Evolutionary conservation across 2,888 invertebrate genomes (phyloP).

Genomic region (Leucoma salicis): DNA sequence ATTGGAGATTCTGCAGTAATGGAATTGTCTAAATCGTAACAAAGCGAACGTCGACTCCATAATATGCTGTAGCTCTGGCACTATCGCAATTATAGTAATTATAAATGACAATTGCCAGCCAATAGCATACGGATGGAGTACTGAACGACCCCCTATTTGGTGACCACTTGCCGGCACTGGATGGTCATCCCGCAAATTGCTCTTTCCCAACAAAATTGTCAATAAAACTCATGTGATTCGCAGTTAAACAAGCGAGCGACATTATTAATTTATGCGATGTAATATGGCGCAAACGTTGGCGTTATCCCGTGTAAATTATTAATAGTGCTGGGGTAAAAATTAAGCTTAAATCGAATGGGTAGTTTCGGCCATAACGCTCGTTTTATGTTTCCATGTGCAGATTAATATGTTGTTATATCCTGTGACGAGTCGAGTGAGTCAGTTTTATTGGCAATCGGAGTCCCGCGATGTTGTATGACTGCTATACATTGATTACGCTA

Average conservation of each 20-base stretch:
- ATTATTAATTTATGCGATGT: conserved; percentile 82
- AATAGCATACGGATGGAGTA: conserved; percentile 40
- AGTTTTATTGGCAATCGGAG: conserved; percentile 45
- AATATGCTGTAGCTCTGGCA: conserved; percentile 36
- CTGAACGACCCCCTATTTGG: conserved; percentile 66
- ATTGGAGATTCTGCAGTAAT: too few relatives aligned
- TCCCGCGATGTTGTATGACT: conserved; percentile 10
- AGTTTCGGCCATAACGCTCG: conserved; percentile 74
- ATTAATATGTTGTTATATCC: conserved; percentile 71
- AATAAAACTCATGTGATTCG: conserved; percentile 83
- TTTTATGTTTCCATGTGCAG: conserved; percentile 73
- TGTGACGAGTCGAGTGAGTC: conserved; percentile 50
- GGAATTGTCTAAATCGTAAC: not conserved
- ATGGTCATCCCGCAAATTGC: conserved; percentile 80
- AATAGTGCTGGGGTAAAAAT: conserved; percentile 82
- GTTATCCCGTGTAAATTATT: conserved; percentile 80
- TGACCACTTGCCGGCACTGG: conserved; percentile 75
- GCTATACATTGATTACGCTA: conserved; percentile 30
- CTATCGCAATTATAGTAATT: conserved; percentile 53
- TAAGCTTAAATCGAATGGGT: conserved; percentile 81
- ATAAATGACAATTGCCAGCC: conserved; percentile 58
- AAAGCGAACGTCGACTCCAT: conserved; percentile 23
- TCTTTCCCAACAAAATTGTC: conserved; percentile 81
- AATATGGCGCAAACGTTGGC: conserved; percentile 79
- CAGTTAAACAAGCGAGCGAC: conserved; percentile 81